Conservation (phyloP, 2,797 vertebrate species). For the Typhlichthys subterraneus region DNA sequence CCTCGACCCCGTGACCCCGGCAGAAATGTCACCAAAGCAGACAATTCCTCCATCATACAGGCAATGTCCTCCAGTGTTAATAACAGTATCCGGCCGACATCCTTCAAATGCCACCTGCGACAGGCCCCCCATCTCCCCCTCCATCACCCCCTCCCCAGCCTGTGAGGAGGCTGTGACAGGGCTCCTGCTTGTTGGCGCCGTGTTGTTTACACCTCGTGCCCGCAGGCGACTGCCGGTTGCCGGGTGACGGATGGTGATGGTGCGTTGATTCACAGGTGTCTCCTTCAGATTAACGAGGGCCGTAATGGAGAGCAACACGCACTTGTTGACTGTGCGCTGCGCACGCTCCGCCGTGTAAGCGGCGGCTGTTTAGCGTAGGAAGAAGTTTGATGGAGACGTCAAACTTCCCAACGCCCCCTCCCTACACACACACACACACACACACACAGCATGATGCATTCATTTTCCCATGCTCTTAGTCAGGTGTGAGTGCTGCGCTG, state of each 20-base stretch:
- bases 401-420: no score
- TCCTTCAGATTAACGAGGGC: slow-evolving; percentile 59
- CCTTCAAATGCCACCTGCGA: slow-evolving; percentile 49
- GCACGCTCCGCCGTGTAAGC: slow-evolving; percentile 36
- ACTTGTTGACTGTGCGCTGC: slow-evolving; percentile 3
- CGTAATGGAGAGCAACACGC: slow-evolving; percentile 42
- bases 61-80: slow-evolving; percentile 48
- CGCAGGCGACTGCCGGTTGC: slow-evolving; percentile 29
- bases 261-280: slow-evolving; percentile 45
- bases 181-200: no score
- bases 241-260: slow-evolving; percentile 59
- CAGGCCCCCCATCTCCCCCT: slow-evolving; percentile 14
- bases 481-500: slow-evolving; percentile 20
- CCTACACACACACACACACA: neutral
- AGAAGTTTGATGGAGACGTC: no score
- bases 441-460: slow-evolving; percentile 8
- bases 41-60: slow-evolving; percentile 44
- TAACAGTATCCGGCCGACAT: slow-evolving; percentile 43
- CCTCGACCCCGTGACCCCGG: slow-evolving; percentile 46
- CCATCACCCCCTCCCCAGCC: neutral
- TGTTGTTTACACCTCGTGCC: slow-evolving; percentile 45
- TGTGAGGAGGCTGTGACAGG: neutral
- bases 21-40: slow-evolving; percentile 70
- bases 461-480: slow-evolving; percentile 38
- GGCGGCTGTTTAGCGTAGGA: slow-evolving; percentile 39